Conservation (phyloP, 2,797 vertebrate genomes). For the Heterohyrax brucei region DNA sequence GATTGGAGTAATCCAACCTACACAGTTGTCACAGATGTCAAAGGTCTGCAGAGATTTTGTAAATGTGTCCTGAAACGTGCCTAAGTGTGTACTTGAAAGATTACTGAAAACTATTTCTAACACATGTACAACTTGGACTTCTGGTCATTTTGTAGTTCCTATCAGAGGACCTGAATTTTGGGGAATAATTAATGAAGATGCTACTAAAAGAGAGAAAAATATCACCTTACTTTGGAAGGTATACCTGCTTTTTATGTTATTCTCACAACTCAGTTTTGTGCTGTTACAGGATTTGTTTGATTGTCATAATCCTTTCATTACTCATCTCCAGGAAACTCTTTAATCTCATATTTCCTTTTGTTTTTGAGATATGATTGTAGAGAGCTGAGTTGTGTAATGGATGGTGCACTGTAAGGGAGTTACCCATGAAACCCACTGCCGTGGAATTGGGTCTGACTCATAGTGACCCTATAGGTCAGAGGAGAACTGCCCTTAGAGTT, state of each 20-base stretch:
- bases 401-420: too few species aligned
- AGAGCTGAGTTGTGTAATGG: background rate
- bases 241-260: slow-evolving; percentile 73
- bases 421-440: too few species aligned
- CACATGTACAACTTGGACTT: background rate
- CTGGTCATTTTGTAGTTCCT: slow-evolving; percentile 92
- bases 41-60: slow-evolving; percentile 90
- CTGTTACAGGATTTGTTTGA: background rate
- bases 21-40: slow-evolving; percentile 91
- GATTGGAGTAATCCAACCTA: slow-evolving; percentile 93
- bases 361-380: background rate
- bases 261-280: background rate
- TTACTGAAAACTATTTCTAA: background rate
- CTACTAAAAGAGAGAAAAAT: slow-evolving; percentile 90
- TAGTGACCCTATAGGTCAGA: too few species aligned
- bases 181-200: slow-evolving; percentile 92
- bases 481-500: too few species aligned
- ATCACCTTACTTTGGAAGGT: slow-evolving; percentile 97
- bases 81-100: background rate
- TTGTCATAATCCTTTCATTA: background rate
- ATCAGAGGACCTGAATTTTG: slow-evolving; percentile 96
- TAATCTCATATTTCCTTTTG: background rate
- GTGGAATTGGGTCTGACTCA: too few species aligned
- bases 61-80: background rate
- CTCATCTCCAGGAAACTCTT: background rate